Conservation (phyloP, 2,888 invertebrate genomes). For the Ennomos fuscantarius region DNA sequence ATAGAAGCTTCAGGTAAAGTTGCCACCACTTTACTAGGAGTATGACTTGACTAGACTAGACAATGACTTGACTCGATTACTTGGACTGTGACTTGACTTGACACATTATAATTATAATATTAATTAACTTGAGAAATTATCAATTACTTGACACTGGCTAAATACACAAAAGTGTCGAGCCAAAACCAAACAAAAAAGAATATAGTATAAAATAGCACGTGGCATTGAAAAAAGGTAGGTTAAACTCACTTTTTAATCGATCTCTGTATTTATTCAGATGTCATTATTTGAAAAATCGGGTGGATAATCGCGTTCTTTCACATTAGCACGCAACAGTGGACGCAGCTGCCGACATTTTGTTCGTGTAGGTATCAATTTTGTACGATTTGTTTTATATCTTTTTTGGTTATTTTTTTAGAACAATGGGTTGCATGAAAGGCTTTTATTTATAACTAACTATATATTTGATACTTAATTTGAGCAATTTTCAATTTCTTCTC, state of each 20-base stretch:
- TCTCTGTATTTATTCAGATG: constrained; percentile 66
- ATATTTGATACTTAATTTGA: neutral
- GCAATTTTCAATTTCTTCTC: too few species aligned
- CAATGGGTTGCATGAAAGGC: constrained; percentile 6
- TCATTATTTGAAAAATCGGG: constrained; percentile 64
- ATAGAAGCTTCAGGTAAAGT: too few species aligned
- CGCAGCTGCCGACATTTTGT: constrained; percentile 65
- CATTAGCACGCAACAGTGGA: constrained; percentile 59
- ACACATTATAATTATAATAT: too few species aligned
- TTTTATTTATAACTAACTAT: constrained; percentile 2
- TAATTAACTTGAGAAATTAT: too few species aligned
- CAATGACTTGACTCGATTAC: too few species aligned
- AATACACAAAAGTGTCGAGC: neutral
- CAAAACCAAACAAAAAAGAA: too few species aligned
- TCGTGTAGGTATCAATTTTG: constrained; percentile 37
- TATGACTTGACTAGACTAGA: too few species aligned
- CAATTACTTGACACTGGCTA: too few species aligned
- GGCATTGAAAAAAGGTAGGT: constrained; percentile 39
- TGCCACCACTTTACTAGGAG: too few species aligned
- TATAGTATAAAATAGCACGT: constrained; percentile 37
- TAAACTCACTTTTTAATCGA: constrained; percentile 46
- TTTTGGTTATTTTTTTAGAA: constrained; percentile 14
- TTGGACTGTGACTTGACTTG: too few species aligned
- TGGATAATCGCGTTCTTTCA: constrained; percentile 54
- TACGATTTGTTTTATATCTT: constrained; percentile 26